Base-by-base conservation (phyloP, 2,888 invertebrate genomes). In the Tillus elongatus region DNA sequence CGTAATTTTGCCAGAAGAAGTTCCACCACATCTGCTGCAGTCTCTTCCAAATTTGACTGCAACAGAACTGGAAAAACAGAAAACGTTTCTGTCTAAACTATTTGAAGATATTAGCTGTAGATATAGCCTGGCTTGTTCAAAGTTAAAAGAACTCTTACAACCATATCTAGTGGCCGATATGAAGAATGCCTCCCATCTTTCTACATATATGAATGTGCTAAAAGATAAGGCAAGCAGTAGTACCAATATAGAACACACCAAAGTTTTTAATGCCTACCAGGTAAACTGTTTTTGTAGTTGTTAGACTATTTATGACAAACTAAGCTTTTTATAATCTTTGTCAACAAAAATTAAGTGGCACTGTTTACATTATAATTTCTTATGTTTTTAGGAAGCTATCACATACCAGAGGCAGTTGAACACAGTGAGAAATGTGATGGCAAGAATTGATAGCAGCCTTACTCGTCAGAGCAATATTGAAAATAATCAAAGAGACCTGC, bases 371-470 rank as follows among this genome's bases (percentile, higher is more conserved):
- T n/a, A n/a, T n/a, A n/a, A n/a, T n/a, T n/a, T n/a, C n/a, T 9
- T 2, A 13, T 11, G 14, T 6, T 58, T 59, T 52, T 62, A 84
- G 74, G 90, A 91, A 66, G 90, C 91, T 56, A 76, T 89, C 51
- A 82, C 84, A 50, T 75, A 91, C 33, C 93, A 93, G 64, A 82
- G 87, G 46, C 92, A 93, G 64, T 65, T 91, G 37, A 93, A 92
- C 63, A 77, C 87, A 0, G 83, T 91, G 26, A 73, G 77, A 35
- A 79, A 79, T 54, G 81, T 87, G 12, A 74, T 89, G 62, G 71
- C 74, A 41, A 75, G 86, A 38, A 68, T 92, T 15, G 85, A 85
- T 60, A 43, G 9, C 48, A 49, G 49, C 33, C 37, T 45, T n/a
- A 39, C 32, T 27, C 41, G 33, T 3, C 40, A 15, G 9, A 39